phyloP scores from a whole-genome alignment of 2,113 vertebrate species.

The Grammomys surdaster region DNA sequence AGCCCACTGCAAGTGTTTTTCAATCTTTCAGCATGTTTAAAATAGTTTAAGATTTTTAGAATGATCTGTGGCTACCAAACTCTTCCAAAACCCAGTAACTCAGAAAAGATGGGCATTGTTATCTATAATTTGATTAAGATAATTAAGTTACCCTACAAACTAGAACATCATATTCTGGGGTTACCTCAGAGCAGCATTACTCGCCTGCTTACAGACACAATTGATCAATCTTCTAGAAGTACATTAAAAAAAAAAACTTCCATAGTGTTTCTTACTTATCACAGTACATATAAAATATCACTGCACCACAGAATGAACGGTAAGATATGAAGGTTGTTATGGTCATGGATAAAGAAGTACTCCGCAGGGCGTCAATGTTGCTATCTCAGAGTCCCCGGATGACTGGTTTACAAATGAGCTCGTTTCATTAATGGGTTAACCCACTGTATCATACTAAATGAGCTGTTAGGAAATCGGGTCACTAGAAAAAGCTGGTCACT shows the following conservation, averaged over 20 bases:
- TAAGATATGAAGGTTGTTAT: neutral
- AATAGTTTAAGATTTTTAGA: neutral
- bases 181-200: neutral
- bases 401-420: neutral
- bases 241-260: slow-evolving; percentile 25
- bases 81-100: neutral
- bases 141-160: neutral
- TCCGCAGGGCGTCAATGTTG: neutral
- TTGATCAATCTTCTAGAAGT: neutral
- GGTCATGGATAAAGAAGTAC: neutral
- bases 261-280: neutral
- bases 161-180: neutral
- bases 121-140: neutral
- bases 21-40: neutral
- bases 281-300: neutral
- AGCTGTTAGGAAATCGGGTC: neutral
- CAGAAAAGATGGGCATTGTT: neutral
- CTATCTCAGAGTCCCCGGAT: neutral
- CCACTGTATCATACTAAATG: neutral
- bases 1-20: neutral
- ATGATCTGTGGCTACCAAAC: neutral
- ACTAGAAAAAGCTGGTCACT: neutral
- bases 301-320: slow-evolving; percentile 2
- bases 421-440: neutral
- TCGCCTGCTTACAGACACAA: neutral